Percentiles rank a stretch among this genome's conserved stretches.
Conservation (phyloP, 2,113 vertebrate species). For the Dermatemys mawii region DNA sequence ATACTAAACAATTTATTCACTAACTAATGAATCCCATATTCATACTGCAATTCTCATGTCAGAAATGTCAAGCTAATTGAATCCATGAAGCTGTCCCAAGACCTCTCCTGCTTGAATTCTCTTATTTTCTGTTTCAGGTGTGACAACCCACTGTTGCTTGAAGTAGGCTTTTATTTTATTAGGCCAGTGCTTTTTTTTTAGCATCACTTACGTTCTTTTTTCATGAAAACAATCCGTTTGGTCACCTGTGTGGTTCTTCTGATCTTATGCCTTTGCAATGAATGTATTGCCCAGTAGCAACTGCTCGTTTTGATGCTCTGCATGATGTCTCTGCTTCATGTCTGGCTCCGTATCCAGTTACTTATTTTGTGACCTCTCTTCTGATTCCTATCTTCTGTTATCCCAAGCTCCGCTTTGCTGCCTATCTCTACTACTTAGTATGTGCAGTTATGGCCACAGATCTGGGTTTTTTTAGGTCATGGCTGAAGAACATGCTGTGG, state of each 20-base stretch:
- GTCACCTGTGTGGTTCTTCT: conserved; percentile 18
- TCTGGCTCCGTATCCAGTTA: conserved; percentile 34
- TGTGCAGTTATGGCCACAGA: background rate
- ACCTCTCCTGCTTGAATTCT: fast-evolving
- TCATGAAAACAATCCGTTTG: background rate
- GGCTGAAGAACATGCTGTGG: background rate
- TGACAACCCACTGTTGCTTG: background rate
- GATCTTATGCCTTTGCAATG: background rate
- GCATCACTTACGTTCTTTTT: background rate
- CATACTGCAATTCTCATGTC: conserved; percentile 42
- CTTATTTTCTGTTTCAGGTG: background rate
- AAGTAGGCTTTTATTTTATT: background rate
- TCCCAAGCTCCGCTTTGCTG: conserved; percentile 32
- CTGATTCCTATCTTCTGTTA: conserved; percentile 22
- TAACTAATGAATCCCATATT: conserved; percentile 40
- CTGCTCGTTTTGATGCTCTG: conserved; percentile 53
- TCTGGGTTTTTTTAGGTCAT: conserved; percentile 37
- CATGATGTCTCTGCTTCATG: background rate
- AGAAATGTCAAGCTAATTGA: conserved; percentile 39
- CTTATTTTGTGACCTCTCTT: conserved; percentile 51
- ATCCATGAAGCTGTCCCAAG: background rate
- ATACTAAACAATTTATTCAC: conserved; percentile 56
- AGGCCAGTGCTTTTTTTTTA: background rate
- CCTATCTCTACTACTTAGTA: background rate
- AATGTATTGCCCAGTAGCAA: background rate